These are phyloP conservation scores for Sebastolobus altivelis DNA, from an alignment of 2,797 vertebrate genomes.

Conservation along the genomic window DNA sequence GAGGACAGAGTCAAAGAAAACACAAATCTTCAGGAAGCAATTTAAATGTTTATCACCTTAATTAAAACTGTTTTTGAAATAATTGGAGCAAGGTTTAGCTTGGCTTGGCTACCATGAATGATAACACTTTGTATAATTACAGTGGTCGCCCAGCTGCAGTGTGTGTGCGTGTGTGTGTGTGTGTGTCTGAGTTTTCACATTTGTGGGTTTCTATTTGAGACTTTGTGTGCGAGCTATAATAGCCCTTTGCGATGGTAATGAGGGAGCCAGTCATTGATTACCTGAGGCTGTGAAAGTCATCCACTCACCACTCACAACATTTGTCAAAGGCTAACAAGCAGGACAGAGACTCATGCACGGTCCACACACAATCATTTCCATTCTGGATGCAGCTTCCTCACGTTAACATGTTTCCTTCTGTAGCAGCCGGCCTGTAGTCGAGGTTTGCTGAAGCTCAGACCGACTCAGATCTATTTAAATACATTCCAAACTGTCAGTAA, in stretches of 20 bases:
- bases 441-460: no score
- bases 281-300: conserved; percentile 55
- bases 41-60: conserved; percentile 72
- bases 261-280: conserved; percentile 64
- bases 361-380: conserved; percentile 38
- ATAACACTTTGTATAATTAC: conserved; percentile 63
- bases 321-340: conserved; percentile 63
- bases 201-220: conserved; percentile 21
- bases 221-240: conserved; percentile 27
- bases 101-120: conserved; percentile 43
- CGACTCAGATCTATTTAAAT: no score
- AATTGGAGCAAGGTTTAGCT: conserved; percentile 57
- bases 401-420: conserved; percentile 25
- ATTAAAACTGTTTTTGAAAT: conserved; percentile 71
- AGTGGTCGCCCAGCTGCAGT: conserved; percentile 17
- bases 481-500: no score
- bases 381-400: conserved; percentile 10
- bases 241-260: conserved; percentile 53
- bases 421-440: neutral
- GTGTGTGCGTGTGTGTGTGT: neutral
- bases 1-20: conserved; percentile 26
- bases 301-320: conserved; percentile 44
- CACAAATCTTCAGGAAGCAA: conserved; percentile 55
- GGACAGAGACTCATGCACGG: conserved; percentile 34
- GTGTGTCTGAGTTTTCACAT: neutral